Evolutionary conservation across 1,140 invertebrate genomes (phyloP).

Genomic region (Drosophila virilis): DNA sequence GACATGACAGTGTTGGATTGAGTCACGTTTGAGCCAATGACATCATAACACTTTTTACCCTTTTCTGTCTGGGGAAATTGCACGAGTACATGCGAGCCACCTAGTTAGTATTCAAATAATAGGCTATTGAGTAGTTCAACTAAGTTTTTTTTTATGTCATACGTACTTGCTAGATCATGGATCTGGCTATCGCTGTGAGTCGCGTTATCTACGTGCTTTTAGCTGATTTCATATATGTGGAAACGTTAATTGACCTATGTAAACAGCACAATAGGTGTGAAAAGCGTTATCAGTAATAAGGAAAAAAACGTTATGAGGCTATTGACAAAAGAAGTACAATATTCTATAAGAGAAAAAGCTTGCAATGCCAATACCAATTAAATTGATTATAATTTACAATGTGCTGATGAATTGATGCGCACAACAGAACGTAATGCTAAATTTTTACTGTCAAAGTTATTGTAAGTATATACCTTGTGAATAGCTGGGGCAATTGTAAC

Average conservation of each 20-base stretch:
- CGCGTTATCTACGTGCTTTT: constrained; percentile 9
- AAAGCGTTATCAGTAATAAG: constrained; percentile 35
- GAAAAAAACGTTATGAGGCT: constrained; percentile 21
- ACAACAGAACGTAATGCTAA: no score
- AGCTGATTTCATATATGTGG: constrained; percentile 11
- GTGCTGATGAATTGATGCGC: constrained; percentile 1
- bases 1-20: background rate
- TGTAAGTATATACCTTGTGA: no score
- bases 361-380: background rate
- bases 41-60: constrained; percentile 5
- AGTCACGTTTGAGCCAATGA: constrained; percentile 11
- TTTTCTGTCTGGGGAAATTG: background rate
- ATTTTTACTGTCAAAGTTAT: no score
- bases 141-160: background rate
- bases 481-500: no score
- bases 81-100: background rate
- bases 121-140: background rate
- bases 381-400: constrained; percentile 43
- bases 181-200: background rate
- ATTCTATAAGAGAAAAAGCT: constrained; percentile 5
- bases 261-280: constrained; percentile 36
- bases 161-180: background rate
- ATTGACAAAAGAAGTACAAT: background rate
- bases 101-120: background rate
- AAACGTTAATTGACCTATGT: constrained; percentile 37